phyloP scores from a whole-genome alignment of 2,113 vertebrate genomes.

The Scomber scombrus region DNA sequence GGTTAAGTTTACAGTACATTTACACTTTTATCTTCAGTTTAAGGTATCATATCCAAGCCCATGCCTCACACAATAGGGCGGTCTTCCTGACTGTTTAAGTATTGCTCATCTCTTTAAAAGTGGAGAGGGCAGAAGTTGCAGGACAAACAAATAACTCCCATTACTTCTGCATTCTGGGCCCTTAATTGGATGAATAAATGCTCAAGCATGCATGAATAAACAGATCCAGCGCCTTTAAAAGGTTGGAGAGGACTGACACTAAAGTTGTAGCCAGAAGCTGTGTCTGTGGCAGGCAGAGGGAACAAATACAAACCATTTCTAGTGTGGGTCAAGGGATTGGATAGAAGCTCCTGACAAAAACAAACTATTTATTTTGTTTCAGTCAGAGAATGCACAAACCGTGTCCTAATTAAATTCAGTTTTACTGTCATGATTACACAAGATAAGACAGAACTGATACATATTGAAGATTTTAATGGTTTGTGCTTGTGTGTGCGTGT shows the following conservation, averaged over 20 bases:
- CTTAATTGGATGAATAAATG: constrained; percentile 31
- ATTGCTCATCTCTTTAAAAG: constrained; percentile 2
- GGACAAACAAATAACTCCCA: constrained; percentile 5
- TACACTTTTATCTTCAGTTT: neutral
- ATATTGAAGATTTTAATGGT: neutral
- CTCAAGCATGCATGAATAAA: constrained; percentile 46
- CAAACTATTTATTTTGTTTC: neutral
- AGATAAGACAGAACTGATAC: neutral
- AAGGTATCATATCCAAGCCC: neutral
- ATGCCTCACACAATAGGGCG: neutral
- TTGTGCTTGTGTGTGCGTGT: too few species aligned
- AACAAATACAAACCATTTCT: neutral
- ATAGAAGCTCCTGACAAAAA: neutral
- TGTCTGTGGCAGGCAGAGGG: neutral
- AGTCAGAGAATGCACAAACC: too few species aligned
- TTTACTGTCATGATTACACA: neutral
- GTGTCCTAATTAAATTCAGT: neutral
- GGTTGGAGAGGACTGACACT: constrained; percentile 27
- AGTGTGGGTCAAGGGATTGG: neutral
- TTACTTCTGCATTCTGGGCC: constrained; percentile 5
- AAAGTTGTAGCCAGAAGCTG: constrained; percentile 34
- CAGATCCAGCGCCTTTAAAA: constrained; percentile 38
- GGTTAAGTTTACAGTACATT: neutral
- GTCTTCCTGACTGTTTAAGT: constrained; percentile 4
- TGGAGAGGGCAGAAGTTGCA: neutral